Evolutionary conservation across 2,797 vertebrate species (phyloP), one percentile per base, ranked within the genome.

Genomic region (Apogon hyalosoma): DNA sequence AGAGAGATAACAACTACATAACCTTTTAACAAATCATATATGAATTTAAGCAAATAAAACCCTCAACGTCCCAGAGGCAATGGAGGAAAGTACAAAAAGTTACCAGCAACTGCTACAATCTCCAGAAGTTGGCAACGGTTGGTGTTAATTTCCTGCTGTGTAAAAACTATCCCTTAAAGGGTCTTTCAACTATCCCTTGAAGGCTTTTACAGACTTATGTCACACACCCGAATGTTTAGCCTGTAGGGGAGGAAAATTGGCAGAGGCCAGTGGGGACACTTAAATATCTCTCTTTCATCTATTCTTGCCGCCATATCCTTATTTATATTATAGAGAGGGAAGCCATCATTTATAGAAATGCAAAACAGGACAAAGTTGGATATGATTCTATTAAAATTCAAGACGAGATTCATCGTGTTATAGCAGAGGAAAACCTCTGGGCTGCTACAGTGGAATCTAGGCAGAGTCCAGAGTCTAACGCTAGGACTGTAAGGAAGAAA

Each of bases 391-490:
- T 8, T 36, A 36, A 28, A 8, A 36, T 36, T 9, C 33, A 36
- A 36, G 7, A 36, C 7, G 9, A 8, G 24, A 38, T 43, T 43
- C 46, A 59, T 46, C 10, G 43, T 54, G 63, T 46, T 21, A 46
- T 9, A 6, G 16, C 5, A 12, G 13, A 46, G 42, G 15, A 28
- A 52, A 78, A 80, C 7, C 40, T 50, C 63, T 57, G 69, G 57
- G 60, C 58, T 33, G 58, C 56, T 74, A 51, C 0, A 40, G 33
- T 16, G 3, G 16, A 61, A 58, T 57, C 16, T 36, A 56, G 55
- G 51, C 57, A 58, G 60, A 83, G 83, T 83, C 73, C 83, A 84
- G 84, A 84, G 83, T 79, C 79, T 79, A 64, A 41, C 72, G 38
- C 31, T 40, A 5, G 9, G 59, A 45, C 56, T 10, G 5, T 19